phyloP scores from a whole-genome alignment of 1,140 invertebrate species.

The Rhizoglyphus robini region DNA sequence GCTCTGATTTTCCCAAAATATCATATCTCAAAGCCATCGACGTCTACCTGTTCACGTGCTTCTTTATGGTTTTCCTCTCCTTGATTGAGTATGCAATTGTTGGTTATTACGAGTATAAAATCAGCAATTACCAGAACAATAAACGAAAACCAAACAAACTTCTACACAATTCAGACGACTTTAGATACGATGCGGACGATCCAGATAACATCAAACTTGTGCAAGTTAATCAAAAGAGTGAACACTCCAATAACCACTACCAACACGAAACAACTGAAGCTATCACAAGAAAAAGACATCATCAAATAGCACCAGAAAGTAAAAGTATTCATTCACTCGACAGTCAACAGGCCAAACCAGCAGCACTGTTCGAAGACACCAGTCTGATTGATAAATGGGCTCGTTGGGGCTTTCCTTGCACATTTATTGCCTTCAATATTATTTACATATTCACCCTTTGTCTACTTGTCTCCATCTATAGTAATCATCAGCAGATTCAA shows the following conservation, averaged over 20 bases:
- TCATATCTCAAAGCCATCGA: conserved; percentile 32
- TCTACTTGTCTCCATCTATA: too few species aligned
- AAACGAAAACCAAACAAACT: too few species aligned
- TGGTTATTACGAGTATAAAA: conserved; percentile 25
- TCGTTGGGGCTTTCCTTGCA: background rate
- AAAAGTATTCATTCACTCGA: background rate
- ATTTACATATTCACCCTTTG: too few species aligned
- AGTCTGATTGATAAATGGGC: background rate
- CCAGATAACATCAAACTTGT: background rate
- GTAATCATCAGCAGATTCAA: too few species aligned
- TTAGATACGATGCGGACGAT: too few species aligned
- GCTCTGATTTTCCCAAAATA: conserved; percentile 33
- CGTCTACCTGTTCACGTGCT: conserved; percentile 32
- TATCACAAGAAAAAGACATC: background rate
- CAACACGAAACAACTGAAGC: background rate
- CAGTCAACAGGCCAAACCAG: background rate
- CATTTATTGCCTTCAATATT: background rate
- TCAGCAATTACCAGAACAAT: too few species aligned
- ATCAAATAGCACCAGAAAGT: background rate
- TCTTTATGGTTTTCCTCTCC: conserved; percentile 31
- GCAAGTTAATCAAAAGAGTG: background rate
- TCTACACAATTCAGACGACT: too few species aligned
- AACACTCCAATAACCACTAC: background rate
- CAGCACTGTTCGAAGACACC: too few species aligned
- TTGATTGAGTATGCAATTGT: conserved; percentile 28